Evolutionary conservation across 2,888 invertebrate genomes (phyloP), one percentile per base, ranked within the genome.

Genomic region (Caenorhabditis zanzibari): DNA sequence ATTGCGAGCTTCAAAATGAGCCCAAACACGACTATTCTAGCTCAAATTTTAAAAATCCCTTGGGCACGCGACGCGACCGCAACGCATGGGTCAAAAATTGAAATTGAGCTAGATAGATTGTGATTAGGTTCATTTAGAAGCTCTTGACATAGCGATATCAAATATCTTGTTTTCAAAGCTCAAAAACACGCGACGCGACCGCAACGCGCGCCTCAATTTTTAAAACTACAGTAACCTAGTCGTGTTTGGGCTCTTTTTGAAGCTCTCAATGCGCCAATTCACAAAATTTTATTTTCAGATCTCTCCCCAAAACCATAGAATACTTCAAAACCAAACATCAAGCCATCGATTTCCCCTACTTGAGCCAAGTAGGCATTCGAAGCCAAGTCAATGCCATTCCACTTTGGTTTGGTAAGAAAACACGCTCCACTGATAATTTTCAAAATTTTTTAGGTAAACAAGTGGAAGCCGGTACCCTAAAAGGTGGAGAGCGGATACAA

Each of bases 301-400:
- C 35, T 9, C 68, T 83, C 12, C 80, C 80, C 7, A 73, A 79
- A 71, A 76, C 76, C 3, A 49, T 81, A n/a, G 47, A 61, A 19
- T 81, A 64, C 19, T 38, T 84, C 4, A 38, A 56, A 19, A 26
- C 64, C n/a, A 41, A 49, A n/a, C 32, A 74, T 16, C 82, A 73
- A 44, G 80, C 88, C 16, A 66, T 86, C 14, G 64, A 68, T 14
- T 86, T 68, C 38, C 68, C 68, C 14, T 54, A 14, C 22, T 16
- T 54, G 28, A 68, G 54, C 24, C 52, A 68, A 74, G 66, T 86
- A 5, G 88, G 82, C 0, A n/a, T 58, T 26, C 86, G 88, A 56
- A 81, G 81, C 56, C 82, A 73, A 22, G 86, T 85, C 22, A 88
- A 88, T 82, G 87, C 81, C 10, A 61, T 83, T 41, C 82, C 84